These are phyloP conservation scores for Tipula vernalis DNA, from an alignment of 2,888 invertebrate genomes.

Conservation along the genomic window DNA sequence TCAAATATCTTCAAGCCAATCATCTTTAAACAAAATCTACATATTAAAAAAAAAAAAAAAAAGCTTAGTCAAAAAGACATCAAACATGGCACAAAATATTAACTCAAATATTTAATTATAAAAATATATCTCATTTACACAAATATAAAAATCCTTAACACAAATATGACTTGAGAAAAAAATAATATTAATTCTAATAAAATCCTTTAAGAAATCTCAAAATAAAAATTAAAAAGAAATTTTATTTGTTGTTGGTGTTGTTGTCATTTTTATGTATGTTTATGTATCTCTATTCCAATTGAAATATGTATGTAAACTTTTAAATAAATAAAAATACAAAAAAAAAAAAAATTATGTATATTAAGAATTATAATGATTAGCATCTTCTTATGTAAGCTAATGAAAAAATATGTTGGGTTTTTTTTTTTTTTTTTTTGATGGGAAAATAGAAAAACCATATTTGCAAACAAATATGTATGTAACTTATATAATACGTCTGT, in stretches of 20 bases:
- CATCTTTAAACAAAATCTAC: background rate
- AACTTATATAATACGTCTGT: background rate
- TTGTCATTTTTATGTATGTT: background rate
- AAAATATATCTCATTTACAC: conserved; percentile 4
- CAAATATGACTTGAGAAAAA: background rate
- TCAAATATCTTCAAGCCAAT: conserved; percentile 4
- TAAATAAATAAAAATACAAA: background rate
- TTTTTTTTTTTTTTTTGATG: background rate
- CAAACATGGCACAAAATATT: background rate
- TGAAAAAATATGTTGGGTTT: background rate
- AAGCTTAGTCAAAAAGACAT: background rate
- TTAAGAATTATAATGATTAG: conserved; percentile 4
- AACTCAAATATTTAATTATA: background rate
- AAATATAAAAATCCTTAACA: conserved; percentile 4
- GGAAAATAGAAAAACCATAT: background rate
- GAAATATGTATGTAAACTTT: background rate
- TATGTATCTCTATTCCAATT: background rate
- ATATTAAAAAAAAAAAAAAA: background rate
- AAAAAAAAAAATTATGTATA: background rate
- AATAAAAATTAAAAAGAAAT: background rate
- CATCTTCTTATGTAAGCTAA: background rate
- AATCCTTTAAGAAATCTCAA: background rate
- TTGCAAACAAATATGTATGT: background rate
- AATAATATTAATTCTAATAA: background rate
- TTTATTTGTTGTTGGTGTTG: background rate